phyloP scores from a whole-genome alignment of 2,113 vertebrate genomes.

The Hippocampus mohnikei region DNA sequence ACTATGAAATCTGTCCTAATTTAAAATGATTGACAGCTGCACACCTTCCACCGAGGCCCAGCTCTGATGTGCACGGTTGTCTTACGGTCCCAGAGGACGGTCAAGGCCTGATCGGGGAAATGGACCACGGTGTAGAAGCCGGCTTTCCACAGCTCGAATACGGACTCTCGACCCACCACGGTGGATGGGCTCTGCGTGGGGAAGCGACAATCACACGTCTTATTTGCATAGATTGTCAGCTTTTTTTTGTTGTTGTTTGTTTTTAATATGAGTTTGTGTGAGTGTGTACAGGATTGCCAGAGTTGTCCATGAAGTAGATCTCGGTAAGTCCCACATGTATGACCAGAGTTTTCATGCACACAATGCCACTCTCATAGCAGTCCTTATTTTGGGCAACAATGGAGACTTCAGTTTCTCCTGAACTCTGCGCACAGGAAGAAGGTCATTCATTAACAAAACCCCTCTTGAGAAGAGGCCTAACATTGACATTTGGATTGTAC shows the following conservation, averaged over 20 bases:
- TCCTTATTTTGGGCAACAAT: constrained; percentile 94
- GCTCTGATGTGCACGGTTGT: constrained; percentile 92
- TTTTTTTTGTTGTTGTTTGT: neutral
- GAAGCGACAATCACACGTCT: neutral
- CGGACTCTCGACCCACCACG: constrained; percentile 74
- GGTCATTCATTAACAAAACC: constrained; percentile 19
- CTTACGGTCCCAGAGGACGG: constrained; percentile 93
- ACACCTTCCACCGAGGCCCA: constrained; percentile 92
- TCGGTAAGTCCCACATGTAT: constrained; percentile 88
- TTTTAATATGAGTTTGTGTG: neutral
- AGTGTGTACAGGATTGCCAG: constrained; percentile 82
- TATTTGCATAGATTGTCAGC: neutral
- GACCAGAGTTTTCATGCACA: constrained; percentile 92
- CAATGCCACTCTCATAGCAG: constrained; percentile 96
- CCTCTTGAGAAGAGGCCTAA: neutral
- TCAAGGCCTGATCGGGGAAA: constrained; percentile 87
- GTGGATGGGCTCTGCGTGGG: constrained; percentile 70
- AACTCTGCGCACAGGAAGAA: constrained; percentile 73
- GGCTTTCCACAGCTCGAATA: constrained; percentile 89
- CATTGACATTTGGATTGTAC: constrained; percentile 6
- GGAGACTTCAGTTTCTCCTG: constrained; percentile 83
- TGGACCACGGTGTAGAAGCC: constrained; percentile 89
- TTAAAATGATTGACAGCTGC: constrained; percentile 19
- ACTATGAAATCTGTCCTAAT: neutral
- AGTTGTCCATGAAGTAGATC: constrained; percentile 88